These are phyloP conservation scores for Sthenelais limicola DNA, from an alignment of 2,888 invertebrate species.

Conservation along the genomic window DNA sequence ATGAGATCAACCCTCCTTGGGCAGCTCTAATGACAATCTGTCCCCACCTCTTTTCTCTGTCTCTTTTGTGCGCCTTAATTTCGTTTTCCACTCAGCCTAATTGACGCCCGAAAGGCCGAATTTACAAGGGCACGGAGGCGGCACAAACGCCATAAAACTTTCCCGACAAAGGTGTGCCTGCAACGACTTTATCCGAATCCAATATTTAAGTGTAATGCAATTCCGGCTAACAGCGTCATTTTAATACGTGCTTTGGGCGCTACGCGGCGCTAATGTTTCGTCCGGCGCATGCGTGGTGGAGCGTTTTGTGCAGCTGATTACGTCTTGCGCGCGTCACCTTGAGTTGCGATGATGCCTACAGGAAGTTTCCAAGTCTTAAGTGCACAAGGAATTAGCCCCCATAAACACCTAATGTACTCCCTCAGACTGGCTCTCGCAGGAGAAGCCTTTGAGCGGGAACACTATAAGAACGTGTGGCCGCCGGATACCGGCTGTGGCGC, in stretches of 20 bases:
- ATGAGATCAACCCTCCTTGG: conserved; percentile 14
- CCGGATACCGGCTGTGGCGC: conserved; percentile 2
- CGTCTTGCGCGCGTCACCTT: conserved; percentile 24
- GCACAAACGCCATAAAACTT: conserved; percentile 21
- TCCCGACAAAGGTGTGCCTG: conserved; percentile 13
- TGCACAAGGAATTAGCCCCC: conserved; percentile 31
- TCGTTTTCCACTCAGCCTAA: conserved; percentile 40
- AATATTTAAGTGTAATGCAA: conserved; percentile 40
- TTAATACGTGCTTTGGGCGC: conserved; percentile 40
- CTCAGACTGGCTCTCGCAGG: background rate
- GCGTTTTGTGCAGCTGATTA: conserved; percentile 34
- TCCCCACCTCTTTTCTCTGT: conserved; percentile 9
- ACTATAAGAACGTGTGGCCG: background rate
- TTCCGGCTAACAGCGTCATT: conserved; percentile 40
- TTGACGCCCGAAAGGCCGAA: conserved; percentile 29
- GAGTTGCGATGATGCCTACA: conserved; percentile 10
- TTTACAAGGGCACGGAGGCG: conserved; percentile 24
- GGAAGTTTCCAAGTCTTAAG: background rate
- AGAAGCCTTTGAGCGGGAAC: background rate
- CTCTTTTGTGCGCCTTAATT: conserved; percentile 39
- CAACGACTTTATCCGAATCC: conserved; percentile 37
- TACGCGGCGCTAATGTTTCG: conserved; percentile 35
- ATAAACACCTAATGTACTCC: conserved; percentile 33
- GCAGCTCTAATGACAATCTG: conserved; percentile 35
- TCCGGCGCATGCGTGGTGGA: background rate